Evolutionary conservation across 2,113 vertebrate genomes (phyloP).

Genomic region (Sigmodon hispidus): DNA sequence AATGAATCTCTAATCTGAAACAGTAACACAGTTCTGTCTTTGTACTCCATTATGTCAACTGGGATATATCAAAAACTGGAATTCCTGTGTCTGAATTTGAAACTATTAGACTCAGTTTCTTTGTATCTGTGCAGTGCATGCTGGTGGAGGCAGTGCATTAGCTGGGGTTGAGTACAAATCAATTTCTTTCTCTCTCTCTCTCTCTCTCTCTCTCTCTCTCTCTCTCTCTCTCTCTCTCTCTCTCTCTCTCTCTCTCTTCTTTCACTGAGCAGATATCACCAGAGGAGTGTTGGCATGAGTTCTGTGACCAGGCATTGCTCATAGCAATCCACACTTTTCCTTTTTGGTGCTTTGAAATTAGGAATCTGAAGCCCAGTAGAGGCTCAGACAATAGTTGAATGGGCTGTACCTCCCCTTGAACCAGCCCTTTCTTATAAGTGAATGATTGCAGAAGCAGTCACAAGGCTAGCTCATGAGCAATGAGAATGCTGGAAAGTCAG

Average conservation of each 20-base stretch:
- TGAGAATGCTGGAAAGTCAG: background rate
- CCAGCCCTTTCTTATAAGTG: background rate
- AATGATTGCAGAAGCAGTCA: background rate
- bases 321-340: no score
- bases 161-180: background rate
- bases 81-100: background rate
- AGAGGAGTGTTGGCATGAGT: background rate
- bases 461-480: background rate
- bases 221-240: no score
- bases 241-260: background rate
- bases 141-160: no score
- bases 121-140: background rate
- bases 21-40: background rate
- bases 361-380: background rate
- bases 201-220: background rate
- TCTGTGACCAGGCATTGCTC: background rate
- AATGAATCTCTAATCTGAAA: background rate
- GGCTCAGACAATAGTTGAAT: accelerated
- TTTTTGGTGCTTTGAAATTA: no score
- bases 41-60: background rate
- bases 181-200: background rate
- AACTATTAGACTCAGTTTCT: background rate
- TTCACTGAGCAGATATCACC: background rate
- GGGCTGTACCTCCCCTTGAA: background rate
- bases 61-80: background rate